Evolutionary conservation across 2,888 invertebrate genomes (phyloP).

Genomic region (Limenitis arthemis): DNA sequence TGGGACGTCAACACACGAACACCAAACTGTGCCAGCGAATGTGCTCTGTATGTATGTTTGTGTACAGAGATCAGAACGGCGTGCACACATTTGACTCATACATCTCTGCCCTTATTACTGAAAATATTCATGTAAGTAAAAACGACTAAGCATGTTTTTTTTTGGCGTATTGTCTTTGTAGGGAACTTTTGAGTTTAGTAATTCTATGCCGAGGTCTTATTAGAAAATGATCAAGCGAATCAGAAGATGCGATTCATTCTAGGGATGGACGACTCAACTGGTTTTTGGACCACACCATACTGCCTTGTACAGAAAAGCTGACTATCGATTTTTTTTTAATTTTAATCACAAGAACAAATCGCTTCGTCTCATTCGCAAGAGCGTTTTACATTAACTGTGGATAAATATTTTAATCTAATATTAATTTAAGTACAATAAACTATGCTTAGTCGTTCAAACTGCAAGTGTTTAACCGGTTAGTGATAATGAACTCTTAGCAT

Average conservation of each 20-base stretch:
- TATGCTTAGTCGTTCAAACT: conserved; percentile 5
- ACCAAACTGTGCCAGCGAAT: conserved; percentile 19
- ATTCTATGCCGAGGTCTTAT: neutral
- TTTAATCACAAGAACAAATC: no score
- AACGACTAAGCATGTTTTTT: conserved; percentile 8
- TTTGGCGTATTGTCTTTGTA: conserved; percentile 4
- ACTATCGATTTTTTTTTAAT: no score
- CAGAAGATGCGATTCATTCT: neutral
- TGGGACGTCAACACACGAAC: conserved; percentile 10
- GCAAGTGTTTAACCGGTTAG: conserved; percentile 10
- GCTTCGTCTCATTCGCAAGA: no score
- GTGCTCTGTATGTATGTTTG: conserved; percentile 11
- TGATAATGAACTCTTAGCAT: conserved; percentile 47
- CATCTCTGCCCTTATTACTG: conserved; percentile 4
- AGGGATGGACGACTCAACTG: no score
- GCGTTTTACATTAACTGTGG: neutral
- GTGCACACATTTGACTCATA: conserved; percentile 18
- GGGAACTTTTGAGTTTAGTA: conserved; percentile 4
- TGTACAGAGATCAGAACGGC: conserved; percentile 20
- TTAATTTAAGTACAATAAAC: neutral
- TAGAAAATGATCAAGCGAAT: neutral
- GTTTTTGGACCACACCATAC: no score
- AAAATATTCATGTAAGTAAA: neutral
- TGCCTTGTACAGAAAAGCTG: no score
- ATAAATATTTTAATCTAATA: neutral